Evolutionary conservation across 2,888 invertebrate genomes (phyloP), one percentile per base, ranked within the genome.

Genomic region (Fragum whitleyi): DNA sequence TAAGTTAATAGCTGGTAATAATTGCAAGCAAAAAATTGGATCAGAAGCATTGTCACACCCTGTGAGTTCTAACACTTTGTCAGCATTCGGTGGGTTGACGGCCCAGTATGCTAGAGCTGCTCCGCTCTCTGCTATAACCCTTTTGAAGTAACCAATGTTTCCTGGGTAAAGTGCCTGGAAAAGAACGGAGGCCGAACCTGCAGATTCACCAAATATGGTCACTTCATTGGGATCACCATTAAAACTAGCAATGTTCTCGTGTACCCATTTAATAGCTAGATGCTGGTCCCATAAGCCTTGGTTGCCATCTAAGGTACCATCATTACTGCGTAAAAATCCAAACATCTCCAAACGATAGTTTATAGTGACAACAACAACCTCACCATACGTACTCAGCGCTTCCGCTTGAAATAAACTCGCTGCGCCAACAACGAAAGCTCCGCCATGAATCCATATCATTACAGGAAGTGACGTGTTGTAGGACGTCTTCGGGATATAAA

Each of bases 261-360:
- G 77, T 9, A 85, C 77, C 84, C 84, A 85, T 77, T 79, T 74
- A 7, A 85, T 68, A 1, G 79, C 84, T 1, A 85, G 53, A 21
- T 79, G 84, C 28, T 85, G 84, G 32, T 85, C 84, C 81, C 81
- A 85, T 2, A 85, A 68, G n/a, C 84, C 84, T 47, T 81, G 77
- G 68, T 85, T 85, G 11, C 84, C 84, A 7, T 51, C 47, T 9
- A 77, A 55, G 14, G 29, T 19, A 3, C 71, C 75, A 47, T 81
- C 73, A 21, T 28, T 51, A 26, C 70, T 74, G 26, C 69, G 76
- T 11, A 81, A 65, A 71, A 81, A 85, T 47, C 84, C 84, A 23
- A 79, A 79, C 68, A 77, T 70, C 11, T 68, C 77, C 9, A 85
- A n/a, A n/a, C 84, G 47, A 47, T 85, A 81, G 70, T 85, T 85